Percentiles rank a stretch among this genome's conserved stretches.
Conservation (phyloP, 2,113 vertebrate species). For the Protobothrops flavoviridis region DNA sequence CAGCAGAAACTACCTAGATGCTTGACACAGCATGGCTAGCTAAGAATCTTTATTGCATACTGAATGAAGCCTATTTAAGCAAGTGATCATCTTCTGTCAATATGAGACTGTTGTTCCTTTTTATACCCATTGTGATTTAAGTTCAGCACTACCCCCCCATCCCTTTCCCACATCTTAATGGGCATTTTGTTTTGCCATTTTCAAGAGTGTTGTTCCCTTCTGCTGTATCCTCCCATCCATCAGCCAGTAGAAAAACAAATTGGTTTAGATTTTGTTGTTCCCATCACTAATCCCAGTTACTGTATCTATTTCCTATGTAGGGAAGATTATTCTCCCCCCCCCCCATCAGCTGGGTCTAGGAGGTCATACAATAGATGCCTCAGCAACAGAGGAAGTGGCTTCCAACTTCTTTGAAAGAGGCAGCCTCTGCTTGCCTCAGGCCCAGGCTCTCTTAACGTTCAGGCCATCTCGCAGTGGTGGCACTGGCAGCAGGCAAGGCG, state of each 20-base stretch:
- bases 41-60: neutral
- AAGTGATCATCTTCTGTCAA: neutral
- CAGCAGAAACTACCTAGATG: neutral
- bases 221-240: neutral
- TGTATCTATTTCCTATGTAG: neutral
- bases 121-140: neutral
- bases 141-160: neutral
- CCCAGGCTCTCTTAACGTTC: no score
- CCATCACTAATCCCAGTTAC: neutral
- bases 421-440: no score
- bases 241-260: neutral
- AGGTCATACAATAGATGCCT: neutral
- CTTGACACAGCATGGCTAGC: neutral
- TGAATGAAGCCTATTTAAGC: neutral
- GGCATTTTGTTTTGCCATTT: neutral
- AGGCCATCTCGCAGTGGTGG: no score
- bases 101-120: neutral
- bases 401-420: neutral
- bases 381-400: neutral
- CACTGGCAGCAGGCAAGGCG: no score
- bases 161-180: neutral
- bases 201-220: neutral
- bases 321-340: neutral
- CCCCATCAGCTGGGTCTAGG: neutral
- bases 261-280: neutral